A percentile compares a stretch with the other conserved stretches of the same genome.
These are phyloP conservation scores for Pristionchus japonicus DNA, from an alignment of 2,888 invertebrate genomes.

Conservation along the genomic window DNA sequence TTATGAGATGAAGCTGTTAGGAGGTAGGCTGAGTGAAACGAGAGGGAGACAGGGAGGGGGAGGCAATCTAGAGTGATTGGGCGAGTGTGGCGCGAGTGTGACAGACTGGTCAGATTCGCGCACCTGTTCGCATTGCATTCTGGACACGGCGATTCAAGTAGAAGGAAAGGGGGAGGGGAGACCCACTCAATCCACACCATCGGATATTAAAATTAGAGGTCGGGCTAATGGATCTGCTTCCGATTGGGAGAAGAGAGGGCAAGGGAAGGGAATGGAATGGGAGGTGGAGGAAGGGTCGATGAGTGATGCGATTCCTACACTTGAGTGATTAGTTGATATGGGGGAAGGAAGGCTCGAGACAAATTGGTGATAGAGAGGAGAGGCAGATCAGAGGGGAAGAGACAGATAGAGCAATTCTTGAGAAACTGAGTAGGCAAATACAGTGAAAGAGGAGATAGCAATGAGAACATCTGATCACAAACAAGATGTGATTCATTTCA, in stretches of 20 bases:
- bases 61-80: constrained; percentile 25
- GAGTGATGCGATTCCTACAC: constrained; percentile 12
- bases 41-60: neutral
- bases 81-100: neutral
- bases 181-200: neutral
- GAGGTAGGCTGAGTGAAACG: neutral
- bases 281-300: neutral
- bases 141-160: neutral
- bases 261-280: neutral
- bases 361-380: neutral
- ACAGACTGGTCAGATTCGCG: constrained; percentile 21
- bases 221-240: constrained; percentile 6
- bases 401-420: neutral
- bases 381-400: neutral
- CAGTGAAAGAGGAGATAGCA: neutral
- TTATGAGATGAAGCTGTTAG: constrained; percentile 12
- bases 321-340: constrained; percentile 40
- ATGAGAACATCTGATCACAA: neutral
- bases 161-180: neutral
- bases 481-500: neutral
- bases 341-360: neutral
- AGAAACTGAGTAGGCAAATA: constrained; percentile 19
- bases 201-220: constrained; percentile 28
- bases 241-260: neutral
- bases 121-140: constrained; percentile 30